phyloP scores from a whole-genome alignment of 1,140 invertebrate genomes.

The Augochlora pura region DNA sequence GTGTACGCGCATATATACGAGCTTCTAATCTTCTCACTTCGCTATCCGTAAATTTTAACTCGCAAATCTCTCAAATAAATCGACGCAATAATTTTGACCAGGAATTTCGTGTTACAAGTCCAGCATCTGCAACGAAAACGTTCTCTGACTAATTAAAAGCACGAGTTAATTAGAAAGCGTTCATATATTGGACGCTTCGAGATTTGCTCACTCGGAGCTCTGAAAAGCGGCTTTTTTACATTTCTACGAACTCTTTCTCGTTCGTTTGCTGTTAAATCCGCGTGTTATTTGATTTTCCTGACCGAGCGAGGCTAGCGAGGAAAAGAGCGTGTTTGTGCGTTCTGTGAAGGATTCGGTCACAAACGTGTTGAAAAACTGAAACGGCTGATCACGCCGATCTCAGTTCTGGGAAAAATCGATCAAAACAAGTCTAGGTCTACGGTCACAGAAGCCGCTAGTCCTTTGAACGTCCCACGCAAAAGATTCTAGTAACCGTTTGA shows the following conservation, averaged over 20 bases:
- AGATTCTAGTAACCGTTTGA: too few relatives aligned
- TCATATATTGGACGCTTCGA: too few relatives aligned
- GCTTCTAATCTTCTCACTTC: conserved; percentile 5
- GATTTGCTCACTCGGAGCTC: too few relatives aligned
- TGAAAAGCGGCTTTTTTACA: too few relatives aligned
- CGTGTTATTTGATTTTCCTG: not conserved
- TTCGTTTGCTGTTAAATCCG: not conserved
- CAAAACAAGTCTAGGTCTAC: not conserved
- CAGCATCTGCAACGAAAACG: too few relatives aligned
- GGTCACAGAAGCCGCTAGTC: not conserved
- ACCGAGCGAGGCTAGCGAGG: not conserved
- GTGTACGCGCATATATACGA: conserved; percentile 5
- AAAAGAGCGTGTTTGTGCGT: not conserved
- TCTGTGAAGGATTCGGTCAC: not conserved
- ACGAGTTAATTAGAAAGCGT: too few relatives aligned
- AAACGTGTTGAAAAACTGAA: conserved; percentile 3
- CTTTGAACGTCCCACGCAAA: not conserved
- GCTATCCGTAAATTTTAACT: not conserved
- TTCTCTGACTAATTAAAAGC: too few relatives aligned
- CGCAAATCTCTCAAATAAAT: not conserved
- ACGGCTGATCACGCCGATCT: not conserved
- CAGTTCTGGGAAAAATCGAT: not conserved
- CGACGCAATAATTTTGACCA: not conserved
- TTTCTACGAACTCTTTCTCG: not conserved
- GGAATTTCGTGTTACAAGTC: not conserved